Base-by-base conservation (phyloP, 2,113 vertebrate genomes). In the Mirza zaza region DNA sequence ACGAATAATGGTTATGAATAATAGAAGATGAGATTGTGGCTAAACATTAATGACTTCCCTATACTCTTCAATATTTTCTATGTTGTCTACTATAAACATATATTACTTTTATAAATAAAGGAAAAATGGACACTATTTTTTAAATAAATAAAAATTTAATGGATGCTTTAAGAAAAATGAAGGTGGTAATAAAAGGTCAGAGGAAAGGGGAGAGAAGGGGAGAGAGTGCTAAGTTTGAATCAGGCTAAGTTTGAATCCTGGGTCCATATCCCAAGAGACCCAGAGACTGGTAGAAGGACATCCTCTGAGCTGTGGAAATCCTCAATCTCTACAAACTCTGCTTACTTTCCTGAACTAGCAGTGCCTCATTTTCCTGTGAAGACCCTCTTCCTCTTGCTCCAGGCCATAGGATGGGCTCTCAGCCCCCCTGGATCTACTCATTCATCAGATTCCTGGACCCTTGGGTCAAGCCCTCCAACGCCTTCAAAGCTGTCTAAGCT, bases 21-120 rank as follows among this genome's bases (percentile, higher is more conserved):
- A 65, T 36, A 71, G 25, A 59, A 42, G 42, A 61, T 14, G 17
- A 81, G 55, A 57, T 34, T 67, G 21, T 39, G 45, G 6, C 2
- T 65, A 65, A 81, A 50, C 17, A 80, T 50, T 90, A 87, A 94
- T 34, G 57, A 65, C 18, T 10, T 92, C 20, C 52, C 88, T 59
- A 34, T 7, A 59, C 32, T 96, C 91, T 90, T 67, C 34, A 68
- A 82, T 29, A 55, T 80, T 96, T 82, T 85, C 39, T 61, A 94
- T 48, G 10, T 63, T 45, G 96, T 81, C 86, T 80, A 52, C 80
- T 73, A 57, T 3, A 3, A 95, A 86, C 17, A 32, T 55, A 50
- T 63, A 83, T 63, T 39, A 63, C 4, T 93, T 84, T 95, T 39
- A 92, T 77, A 94, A 89, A 87, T 14, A 93, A 87, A 93, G 89